These are phyloP conservation scores for Jaculus jaculus DNA, from an alignment of 2,113 vertebrate species.

Conservation along the genomic window DNA sequence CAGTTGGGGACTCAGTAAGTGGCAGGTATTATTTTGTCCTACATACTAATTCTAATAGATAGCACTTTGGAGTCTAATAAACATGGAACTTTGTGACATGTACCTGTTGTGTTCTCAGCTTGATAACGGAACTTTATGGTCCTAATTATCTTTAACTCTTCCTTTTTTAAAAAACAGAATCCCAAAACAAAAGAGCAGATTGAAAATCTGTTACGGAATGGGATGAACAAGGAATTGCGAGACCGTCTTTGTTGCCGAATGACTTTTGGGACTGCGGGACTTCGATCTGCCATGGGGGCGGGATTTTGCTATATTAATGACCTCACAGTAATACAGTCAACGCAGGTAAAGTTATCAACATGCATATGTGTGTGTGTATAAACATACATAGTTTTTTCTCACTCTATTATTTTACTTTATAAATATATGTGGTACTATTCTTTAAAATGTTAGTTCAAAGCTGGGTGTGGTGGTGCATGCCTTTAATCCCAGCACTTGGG, in stretches of 20 bases:
- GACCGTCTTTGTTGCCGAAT: slow-evolving; percentile 90
- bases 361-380: neutral
- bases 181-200: slow-evolving; percentile 90
- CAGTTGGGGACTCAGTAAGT: neutral
- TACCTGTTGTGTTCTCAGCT: neutral
- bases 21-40: neutral
- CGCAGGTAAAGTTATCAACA: slow-evolving; percentile 87
- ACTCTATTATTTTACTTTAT: slow-evolving; percentile 8
- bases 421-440: slow-evolving; percentile 18
- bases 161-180: slow-evolving; percentile 87
- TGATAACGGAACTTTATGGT: slow-evolving; percentile 27
- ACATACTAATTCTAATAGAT: neutral
- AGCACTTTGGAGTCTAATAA: slow-evolving; percentile 24
- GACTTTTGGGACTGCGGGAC: slow-evolving; percentile 94
- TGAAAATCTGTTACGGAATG: slow-evolving; percentile 85
- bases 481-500: no score
- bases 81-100: neutral
- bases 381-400: neutral
- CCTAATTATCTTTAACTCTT: neutral
- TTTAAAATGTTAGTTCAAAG: slow-evolving; percentile 21
- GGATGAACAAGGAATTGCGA: slow-evolving; percentile 87
- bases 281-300: slow-evolving; percentile 94
- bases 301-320: slow-evolving; percentile 97
- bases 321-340: slow-evolving; percentile 96
- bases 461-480: no score